A percentile compares a stretch with the other conserved stretches of the same genome.
Conservation (phyloP, 2,797 vertebrate genomes). For the Neoniphon sammara region DNA sequence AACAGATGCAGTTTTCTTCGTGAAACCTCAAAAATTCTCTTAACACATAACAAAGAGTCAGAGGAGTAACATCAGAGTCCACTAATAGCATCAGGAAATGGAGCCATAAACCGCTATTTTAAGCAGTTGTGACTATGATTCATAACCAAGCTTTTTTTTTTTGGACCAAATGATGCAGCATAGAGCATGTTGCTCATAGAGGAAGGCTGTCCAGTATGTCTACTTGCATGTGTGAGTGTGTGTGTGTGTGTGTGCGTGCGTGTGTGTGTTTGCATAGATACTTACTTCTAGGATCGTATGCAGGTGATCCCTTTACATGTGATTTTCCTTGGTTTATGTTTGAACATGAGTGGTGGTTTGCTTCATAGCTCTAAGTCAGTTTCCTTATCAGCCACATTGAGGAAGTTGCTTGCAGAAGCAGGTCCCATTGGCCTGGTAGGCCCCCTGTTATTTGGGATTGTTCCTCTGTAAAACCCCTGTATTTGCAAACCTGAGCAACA, state of each 20-base stretch:
- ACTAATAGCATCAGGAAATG: constrained; percentile 11
- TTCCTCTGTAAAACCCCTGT: constrained; percentile 20
- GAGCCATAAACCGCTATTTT: constrained; percentile 55
- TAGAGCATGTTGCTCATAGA: not conserved
- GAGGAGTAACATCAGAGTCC: not conserved
- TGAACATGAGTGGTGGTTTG: constrained; percentile 6
- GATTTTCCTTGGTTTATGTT: constrained; percentile 9
- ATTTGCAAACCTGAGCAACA: constrained; percentile 10
- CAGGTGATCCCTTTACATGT: not conserved
- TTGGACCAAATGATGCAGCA: constrained; percentile 29
- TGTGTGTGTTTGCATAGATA: constrained; percentile 34
- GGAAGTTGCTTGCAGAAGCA: constrained; percentile 72
- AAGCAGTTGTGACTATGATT: constrained; percentile 65
- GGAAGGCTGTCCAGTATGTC: not conserved
- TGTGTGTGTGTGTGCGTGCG: constrained; percentile 12
- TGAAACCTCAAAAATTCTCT: not conserved
- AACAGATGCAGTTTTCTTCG: not conserved
- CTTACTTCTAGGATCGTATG: not conserved
- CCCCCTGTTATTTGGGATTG: constrained; percentile 35
- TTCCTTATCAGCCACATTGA: constrained; percentile 63
- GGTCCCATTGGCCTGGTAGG: constrained; percentile 22
- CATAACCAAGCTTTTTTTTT: constrained; percentile 29
- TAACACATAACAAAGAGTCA: not conserved
- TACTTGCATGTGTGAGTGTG: constrained; percentile 3
- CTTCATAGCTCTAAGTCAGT: constrained; percentile 25